phyloP scores from a whole-genome alignment of 2,797 vertebrate genomes.

The Limnodromus scolopaceus region DNA sequence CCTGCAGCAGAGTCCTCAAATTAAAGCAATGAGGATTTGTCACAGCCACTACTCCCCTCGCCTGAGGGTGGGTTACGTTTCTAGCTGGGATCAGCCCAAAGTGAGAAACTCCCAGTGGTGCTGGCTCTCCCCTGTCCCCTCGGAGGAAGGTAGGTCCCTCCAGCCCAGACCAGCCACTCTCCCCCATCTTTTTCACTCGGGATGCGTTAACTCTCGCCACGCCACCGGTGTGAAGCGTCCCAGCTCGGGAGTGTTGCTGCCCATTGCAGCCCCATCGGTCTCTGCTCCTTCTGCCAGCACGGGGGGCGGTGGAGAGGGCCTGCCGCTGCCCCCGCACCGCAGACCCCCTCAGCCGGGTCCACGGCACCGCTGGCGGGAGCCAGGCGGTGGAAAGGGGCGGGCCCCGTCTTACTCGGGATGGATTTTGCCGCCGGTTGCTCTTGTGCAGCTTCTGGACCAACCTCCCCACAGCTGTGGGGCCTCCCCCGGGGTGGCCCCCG shows the following conservation, averaged over 20 bases:
- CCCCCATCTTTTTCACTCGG: background rate
- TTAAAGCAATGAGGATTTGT: background rate
- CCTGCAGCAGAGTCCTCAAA: background rate
- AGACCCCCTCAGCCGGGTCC: background rate
- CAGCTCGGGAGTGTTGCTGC: accelerated
- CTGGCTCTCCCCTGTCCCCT: background rate
- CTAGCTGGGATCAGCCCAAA: background rate
- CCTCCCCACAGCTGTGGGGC: background rate
- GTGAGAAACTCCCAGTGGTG: background rate
- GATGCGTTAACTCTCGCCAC: background rate
- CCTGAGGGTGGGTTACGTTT: background rate
- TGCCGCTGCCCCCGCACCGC: background rate
- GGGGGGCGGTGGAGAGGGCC: accelerated
- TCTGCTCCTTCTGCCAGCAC: background rate
- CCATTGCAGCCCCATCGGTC: accelerated
- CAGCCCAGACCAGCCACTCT: background rate
- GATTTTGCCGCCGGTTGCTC: background rate
- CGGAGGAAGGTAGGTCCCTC: background rate
- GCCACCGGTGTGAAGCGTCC: accelerated
- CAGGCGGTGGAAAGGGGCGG: accelerated
- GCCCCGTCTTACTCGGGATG: accelerated
- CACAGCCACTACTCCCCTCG: background rate
- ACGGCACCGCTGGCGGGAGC: accelerated
- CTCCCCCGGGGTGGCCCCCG: no score
- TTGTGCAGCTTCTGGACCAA: background rate